phyloP scores from a whole-genome alignment of 2,113 vertebrate genomes.

The Sarotherodon lohbergeri region DNA sequence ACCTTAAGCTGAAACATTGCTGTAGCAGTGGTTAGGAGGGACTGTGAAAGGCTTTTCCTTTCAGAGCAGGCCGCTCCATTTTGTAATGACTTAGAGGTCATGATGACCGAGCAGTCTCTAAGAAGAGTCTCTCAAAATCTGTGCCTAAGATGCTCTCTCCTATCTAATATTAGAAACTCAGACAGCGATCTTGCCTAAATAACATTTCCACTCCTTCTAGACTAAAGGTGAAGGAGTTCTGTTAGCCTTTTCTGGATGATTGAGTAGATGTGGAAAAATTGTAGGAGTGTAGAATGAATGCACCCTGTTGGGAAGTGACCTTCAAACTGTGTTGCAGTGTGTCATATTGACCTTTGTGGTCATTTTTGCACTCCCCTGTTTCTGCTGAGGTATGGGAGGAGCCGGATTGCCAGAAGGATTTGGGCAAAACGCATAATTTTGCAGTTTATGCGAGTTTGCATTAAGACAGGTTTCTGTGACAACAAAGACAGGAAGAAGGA shows the following conservation, averaged over 20 bases:
- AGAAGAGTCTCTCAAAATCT: not conserved
- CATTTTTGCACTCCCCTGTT: not conserved
- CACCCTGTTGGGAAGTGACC: not conserved
- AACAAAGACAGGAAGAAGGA: not conserved
- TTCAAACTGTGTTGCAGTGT: not conserved
- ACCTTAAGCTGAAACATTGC: not conserved
- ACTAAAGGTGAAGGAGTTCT: not conserved
- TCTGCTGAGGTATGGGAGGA: not conserved
- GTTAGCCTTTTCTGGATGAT: not conserved
- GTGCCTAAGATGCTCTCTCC: not conserved
- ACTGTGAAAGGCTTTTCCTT: not conserved
- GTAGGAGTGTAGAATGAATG: not conserved
- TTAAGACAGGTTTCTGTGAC: not conserved
- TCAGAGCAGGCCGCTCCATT: not conserved
- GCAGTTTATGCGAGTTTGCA: not conserved
- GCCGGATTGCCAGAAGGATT: not conserved
- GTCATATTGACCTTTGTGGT: not conserved
- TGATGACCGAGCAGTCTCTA: not conserved
- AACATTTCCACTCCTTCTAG: not conserved
- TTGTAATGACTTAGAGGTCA: not conserved
- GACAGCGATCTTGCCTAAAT: not conserved
- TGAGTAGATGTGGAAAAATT: not conserved
- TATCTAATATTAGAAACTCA: not conserved
- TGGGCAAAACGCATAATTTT: not conserved
- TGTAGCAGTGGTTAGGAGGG: not conserved